Base-by-base conservation (phyloP, 2,113 vertebrate genomes). In the Clarias magur region DNA sequence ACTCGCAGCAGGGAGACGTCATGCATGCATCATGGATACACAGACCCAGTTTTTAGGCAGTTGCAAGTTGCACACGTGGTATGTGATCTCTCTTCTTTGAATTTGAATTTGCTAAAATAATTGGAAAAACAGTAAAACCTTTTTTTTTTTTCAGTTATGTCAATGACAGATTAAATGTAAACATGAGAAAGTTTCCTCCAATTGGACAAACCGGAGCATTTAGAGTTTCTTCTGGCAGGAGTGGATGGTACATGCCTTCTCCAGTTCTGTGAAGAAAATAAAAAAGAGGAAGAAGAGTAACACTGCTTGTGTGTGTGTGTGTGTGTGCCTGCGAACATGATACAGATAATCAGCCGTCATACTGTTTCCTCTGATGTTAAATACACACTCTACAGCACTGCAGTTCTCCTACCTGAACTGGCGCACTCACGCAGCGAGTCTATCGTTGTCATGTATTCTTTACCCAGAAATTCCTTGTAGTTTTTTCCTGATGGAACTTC, bases 381-480 rank as follows among this genome's bases (percentile, higher is more conserved):
- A 38, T 13, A 8, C 0, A 0, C 42, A 70, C 30, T 16, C 6
- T 27, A 6, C 48, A 34, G 54, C n/a, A 7, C 85, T n/a, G 8
- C 48, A 34, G 54, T 25, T 5, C 86, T 89, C 92, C 68, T 92
- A 96, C 96, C 95, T 94, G 95, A 70, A 0, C 78, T 80, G 16
- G 25, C 3, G 83, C 93, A 95, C n/a, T 84, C 0, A 21, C 92
- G 93, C 84, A 95, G 91, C 3, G 83, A 88, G 0, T 12, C n/a
- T 75, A 96, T 92, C 83, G 91, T 82, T 0, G 0, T 1, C 38
- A 93, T 84, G 81, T 95, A 96, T 0, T 80, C 0, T 0, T 1
- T 0, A 78, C 93, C 93, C 87, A 96, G 93, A 90, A 95, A 96
- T 3, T 84, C 19, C 0, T 80, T 23, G 76, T 60, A 93, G n/a